Conservation (phyloP, 2,797 vertebrate genomes). For the Spheniscus humboldti region DNA sequence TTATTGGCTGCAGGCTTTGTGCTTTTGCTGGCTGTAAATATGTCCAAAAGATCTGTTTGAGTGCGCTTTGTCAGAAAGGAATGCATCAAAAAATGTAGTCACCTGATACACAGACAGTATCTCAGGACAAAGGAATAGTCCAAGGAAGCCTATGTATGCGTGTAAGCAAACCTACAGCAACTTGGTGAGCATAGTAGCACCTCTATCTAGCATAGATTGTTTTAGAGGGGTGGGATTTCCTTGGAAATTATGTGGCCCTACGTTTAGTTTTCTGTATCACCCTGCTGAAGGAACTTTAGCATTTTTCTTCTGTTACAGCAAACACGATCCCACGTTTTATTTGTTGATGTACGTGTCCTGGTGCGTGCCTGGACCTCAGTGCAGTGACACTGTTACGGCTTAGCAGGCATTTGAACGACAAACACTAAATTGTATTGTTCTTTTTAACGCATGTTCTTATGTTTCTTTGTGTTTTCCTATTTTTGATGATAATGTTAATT, state of each 20-base stretch:
- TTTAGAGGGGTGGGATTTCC: background rate
- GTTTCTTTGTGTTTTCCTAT: background rate
- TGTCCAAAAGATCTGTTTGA: background rate
- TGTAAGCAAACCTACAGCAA: background rate
- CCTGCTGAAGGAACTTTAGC: background rate
- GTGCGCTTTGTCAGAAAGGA: background rate
- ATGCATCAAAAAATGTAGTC: background rate
- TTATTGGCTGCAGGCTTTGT: background rate
- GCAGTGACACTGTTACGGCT: background rate
- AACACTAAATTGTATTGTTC: background rate
- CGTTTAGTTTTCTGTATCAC: background rate
- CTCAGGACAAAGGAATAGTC: background rate
- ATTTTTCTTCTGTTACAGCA: background rate
- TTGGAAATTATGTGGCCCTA: background rate
- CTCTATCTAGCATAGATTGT: background rate
- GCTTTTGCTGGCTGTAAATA: background rate
- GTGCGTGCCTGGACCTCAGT: background rate
- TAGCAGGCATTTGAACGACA: background rate
- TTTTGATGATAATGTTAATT: background rate
- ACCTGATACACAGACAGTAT: background rate
- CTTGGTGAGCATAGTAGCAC: too few species aligned
- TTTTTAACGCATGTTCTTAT: background rate
- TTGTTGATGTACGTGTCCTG: background rate
- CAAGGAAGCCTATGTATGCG: rapidly evolving
- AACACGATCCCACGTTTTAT: background rate